phyloP scores from a whole-genome alignment of 2,888 invertebrate species.

The Mesochorus sp. region DNA sequence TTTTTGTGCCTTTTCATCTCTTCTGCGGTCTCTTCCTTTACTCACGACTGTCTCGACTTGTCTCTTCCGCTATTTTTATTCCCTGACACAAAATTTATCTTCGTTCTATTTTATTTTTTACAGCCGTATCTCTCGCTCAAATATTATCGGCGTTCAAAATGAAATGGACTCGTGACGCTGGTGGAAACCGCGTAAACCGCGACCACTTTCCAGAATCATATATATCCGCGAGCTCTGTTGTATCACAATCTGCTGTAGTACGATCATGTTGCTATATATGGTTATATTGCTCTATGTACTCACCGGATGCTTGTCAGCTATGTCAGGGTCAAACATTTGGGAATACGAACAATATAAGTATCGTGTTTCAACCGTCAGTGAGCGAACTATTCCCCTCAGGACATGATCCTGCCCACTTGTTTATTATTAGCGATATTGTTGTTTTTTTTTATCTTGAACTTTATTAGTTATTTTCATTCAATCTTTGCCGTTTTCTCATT shows the following conservation, averaged over 20 bases:
- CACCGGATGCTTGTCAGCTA: background rate
- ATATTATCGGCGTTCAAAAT: constrained; percentile 20
- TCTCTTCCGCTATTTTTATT: constrained; percentile 28
- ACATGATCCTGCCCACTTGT: no score
- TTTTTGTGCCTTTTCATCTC: no score
- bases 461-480: no score
- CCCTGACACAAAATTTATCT: constrained; percentile 9
- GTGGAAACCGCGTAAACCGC: constrained; percentile 12
- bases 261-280: constrained; percentile 6
- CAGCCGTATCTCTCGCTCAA: constrained; percentile 1
- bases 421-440: no score
- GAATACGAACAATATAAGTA: background rate
- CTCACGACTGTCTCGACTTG: background rate
- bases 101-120: background rate
- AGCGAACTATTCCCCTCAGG: background rate
- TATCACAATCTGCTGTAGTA: constrained; percentile 21
- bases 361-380: background rate
- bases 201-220: constrained; percentile 50
- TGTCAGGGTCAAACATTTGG: background rate
- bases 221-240: background rate
- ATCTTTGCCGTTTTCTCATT: no score
- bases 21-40: background rate
- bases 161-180: constrained; percentile 27
- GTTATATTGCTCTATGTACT: no score
- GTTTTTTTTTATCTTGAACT: background rate